Conservation (phyloP, 2,888 invertebrate genomes). For the Conops quadrifasciatus region DNA sequence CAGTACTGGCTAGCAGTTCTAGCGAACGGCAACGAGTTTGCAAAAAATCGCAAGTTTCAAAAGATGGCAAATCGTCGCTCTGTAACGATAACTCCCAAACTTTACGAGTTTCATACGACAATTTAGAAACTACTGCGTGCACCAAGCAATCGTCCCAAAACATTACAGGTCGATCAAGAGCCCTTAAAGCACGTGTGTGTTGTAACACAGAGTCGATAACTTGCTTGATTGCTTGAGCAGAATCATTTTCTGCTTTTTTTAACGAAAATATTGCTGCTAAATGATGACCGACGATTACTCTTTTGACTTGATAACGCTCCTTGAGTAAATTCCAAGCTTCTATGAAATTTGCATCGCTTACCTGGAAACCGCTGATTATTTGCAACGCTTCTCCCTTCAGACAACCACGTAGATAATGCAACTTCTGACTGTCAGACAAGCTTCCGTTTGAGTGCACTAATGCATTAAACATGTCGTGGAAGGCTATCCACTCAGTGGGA, state of each 20-base stretch:
- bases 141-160: neutral
- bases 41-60: neutral
- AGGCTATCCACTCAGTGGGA: conserved; percentile 6
- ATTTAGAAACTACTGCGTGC: neutral
- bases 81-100: neutral
- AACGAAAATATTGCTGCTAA: neutral
- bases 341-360: neutral
- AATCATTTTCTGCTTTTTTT: neutral
- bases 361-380: neutral
- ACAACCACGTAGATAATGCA: neutral
- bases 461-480: conserved; percentile 6
- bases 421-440: conserved; percentile 9
- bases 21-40: neutral
- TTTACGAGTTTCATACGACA: neutral
- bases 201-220: conserved; percentile 7
- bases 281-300: neutral
- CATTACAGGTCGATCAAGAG: neutral
- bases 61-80: neutral
- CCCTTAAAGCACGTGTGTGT: neutral
- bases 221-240: neutral
- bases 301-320: neutral
- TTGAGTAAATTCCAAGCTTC: neutral
- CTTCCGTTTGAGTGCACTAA: neutral
- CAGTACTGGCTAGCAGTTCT: neutral
- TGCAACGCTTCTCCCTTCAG: neutral